phyloP scores from a whole-genome alignment of 2,888 invertebrate genomes.

The Epinotia demarniana region DNA sequence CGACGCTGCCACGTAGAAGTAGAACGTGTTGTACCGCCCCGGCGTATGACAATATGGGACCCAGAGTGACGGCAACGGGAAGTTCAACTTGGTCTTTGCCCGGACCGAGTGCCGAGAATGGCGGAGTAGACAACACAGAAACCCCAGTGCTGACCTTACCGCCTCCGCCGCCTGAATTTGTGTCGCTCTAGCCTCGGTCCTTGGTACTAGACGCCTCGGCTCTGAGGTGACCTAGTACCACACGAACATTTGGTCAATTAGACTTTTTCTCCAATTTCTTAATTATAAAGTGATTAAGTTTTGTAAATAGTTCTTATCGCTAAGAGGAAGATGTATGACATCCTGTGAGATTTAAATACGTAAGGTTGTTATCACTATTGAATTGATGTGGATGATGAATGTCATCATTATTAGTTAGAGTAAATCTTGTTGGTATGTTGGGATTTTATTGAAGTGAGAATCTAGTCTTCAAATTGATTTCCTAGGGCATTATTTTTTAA shows the following conservation, averaged over 20 bases:
- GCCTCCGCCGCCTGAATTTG: constrained; percentile 84
- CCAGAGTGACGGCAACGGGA: constrained; percentile 94
- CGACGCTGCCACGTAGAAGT: constrained; percentile 80
- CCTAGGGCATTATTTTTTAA: constrained; percentile 70
- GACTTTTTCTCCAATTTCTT: constrained; percentile 77
- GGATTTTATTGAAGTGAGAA: constrained; percentile 64
- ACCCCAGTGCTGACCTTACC: constrained; percentile 80
- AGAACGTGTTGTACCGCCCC: constrained; percentile 83
- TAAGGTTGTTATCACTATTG: constrained; percentile 81
- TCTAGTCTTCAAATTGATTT: constrained; percentile 40
- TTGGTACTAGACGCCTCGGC: constrained; percentile 79
- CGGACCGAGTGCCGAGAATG: constrained; percentile 77
- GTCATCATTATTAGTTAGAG: constrained; percentile 74
- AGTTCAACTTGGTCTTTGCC: constrained; percentile 93
- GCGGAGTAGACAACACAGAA: constrained; percentile 64
- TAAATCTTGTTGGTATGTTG: constrained; percentile 72
- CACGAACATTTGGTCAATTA: constrained; percentile 74
- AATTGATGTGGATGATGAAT: constrained; percentile 21
- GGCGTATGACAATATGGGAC: constrained; percentile 96
- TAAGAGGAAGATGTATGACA: constrained; percentile 78
- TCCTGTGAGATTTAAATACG: constrained; percentile 76
- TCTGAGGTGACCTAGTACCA: constrained; percentile 82
- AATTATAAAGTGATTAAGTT: constrained; percentile 70
- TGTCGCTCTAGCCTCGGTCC: constrained; percentile 81
- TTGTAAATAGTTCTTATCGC: constrained; percentile 69